A percentile compares a stretch with the other conserved stretches of the same genome.
Conservation (phyloP, 2,888 invertebrate genomes). For the Xanthorhoe spadicearia region DNA sequence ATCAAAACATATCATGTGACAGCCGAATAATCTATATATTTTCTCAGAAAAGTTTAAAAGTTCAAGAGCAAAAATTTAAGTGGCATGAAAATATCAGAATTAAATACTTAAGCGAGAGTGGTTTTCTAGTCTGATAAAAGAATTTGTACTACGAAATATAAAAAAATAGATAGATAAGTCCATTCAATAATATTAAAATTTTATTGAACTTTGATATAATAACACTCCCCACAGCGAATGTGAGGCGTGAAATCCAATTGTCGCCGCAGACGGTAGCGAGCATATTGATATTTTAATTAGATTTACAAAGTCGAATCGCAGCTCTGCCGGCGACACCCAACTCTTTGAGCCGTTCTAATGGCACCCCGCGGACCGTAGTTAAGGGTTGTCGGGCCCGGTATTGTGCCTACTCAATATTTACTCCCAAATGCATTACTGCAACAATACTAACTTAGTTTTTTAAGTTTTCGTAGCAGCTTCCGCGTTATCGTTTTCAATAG, state of each 20-base stretch:
- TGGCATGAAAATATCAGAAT: background rate
- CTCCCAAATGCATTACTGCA: slow-evolving; percentile 83
- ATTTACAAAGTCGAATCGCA: slow-evolving; percentile 79
- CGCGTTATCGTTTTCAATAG: slow-evolving; percentile 84
- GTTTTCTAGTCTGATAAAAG: too few relatives aligned
- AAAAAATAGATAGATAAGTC: background rate
- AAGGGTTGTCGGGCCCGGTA: slow-evolving; percentile 80
- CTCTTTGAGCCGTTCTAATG: slow-evolving; percentile 83
- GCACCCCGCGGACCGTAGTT: slow-evolving; percentile 81
- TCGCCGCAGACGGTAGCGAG: slow-evolving; percentile 77
- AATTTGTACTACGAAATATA: too few relatives aligned
- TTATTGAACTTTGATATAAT: slow-evolving; percentile 28
- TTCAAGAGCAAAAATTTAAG: background rate
- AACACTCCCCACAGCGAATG: slow-evolving; percentile 51
- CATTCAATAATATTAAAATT: background rate
- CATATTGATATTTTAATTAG: slow-evolving; percentile 86
- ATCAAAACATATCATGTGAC: slow-evolving; percentile 63
- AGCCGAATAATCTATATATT: slow-evolving; percentile 63
- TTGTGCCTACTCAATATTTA: slow-evolving; percentile 83
- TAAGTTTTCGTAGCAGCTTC: slow-evolving; percentile 82
- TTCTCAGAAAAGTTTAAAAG: slow-evolving; percentile 49
- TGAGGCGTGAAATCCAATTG: slow-evolving; percentile 82
- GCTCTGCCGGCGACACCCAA: slow-evolving; percentile 77
- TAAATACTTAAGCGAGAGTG: too few relatives aligned
- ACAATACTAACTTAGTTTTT: slow-evolving; percentile 83